phyloP scores from a whole-genome alignment of 92 coral and sea anemone species.

The Ricordea florida region DNA sequence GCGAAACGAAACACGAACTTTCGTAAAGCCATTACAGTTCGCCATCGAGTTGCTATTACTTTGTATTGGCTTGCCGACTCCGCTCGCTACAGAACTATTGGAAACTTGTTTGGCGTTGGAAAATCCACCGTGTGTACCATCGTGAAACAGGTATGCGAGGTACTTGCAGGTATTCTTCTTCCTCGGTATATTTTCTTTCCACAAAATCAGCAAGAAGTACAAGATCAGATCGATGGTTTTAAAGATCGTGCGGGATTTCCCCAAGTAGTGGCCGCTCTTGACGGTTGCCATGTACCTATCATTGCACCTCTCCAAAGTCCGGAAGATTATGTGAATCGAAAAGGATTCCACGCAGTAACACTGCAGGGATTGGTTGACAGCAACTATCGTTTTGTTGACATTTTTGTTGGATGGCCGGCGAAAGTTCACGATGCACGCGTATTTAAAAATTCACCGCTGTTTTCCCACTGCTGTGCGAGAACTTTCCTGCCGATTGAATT shows the following conservation, averaged over 20 bases:
- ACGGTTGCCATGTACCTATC: slow-evolving; percentile 39
- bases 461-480: no score
- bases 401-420: no score
- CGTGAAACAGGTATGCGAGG: slow-evolving; percentile 24
- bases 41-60: slow-evolving; percentile 39
- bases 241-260: slow-evolving; percentile 19
- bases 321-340: slow-evolving; percentile 33
- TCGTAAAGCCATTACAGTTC: slow-evolving; percentile 31
- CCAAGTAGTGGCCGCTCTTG: slow-evolving; percentile 16
- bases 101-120: slow-evolving; percentile 48
- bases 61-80: slow-evolving; percentile 45
- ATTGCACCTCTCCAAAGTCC: slow-evolving; percentile 21
- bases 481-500: no score
- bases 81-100: slow-evolving; percentile 30
- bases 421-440: no score
- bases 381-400: no score
- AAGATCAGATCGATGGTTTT: slow-evolving; percentile 24
- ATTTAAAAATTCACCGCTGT: no score
- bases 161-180: slow-evolving; percentile 12
- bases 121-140: slow-evolving; percentile 47
- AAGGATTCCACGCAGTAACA: slow-evolving; percentile 16
- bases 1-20: slow-evolving; percentile 22
- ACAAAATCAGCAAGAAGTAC: not conserved
- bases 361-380: no score
- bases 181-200: slow-evolving; percentile 15